A percentile compares a stretch with the other conserved stretches of the same genome.
Evolutionary conservation across 2,888 invertebrate species (phyloP).

Genomic region (Pollenia griseotomentosa): DNA sequence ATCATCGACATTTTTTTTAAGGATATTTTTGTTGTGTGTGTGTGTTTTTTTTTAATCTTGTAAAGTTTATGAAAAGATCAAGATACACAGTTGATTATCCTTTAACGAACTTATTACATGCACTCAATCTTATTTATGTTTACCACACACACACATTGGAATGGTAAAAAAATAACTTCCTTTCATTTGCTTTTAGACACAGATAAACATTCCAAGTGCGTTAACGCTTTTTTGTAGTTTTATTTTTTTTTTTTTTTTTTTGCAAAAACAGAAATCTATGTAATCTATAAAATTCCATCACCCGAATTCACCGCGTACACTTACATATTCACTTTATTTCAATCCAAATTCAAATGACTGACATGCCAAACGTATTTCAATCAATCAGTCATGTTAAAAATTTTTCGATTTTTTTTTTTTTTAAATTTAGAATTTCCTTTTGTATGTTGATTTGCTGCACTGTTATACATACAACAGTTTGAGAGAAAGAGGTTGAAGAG

Average conservation of each 20-base stretch:
- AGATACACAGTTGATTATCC: too few species aligned
- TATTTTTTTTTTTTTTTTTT: not conserved
- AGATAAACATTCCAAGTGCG: constrained; percentile 4
- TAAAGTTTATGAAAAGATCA: too few species aligned
- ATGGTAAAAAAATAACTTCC: not conserved
- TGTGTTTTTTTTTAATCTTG: too few species aligned
- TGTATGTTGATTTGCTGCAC: constrained; percentile 38
- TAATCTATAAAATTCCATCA: constrained; percentile 10
- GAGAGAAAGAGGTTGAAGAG: constrained; percentile 19
- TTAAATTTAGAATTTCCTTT: constrained; percentile 34
- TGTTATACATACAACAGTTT: constrained; percentile 28
- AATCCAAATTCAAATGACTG: constrained; percentile 22
- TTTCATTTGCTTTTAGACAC: constrained; percentile 30
- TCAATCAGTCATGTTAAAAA: constrained; percentile 54
- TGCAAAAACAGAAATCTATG: not conserved
- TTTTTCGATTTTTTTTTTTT: constrained; percentile 49
- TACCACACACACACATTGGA: too few species aligned
- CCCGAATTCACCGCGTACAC: constrained; percentile 1
- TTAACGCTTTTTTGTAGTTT: not conserved
- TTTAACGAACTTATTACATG: too few species aligned
- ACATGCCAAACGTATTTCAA: constrained; percentile 46
- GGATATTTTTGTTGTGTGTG: not conserved
- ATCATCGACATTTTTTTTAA: not conserved
- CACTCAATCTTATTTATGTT: too few species aligned
- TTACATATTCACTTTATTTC: constrained; percentile 25